Evolutionary conservation across 2,888 invertebrate genomes (phyloP).

Genomic region (Schrankia costaestrigalis): DNA sequence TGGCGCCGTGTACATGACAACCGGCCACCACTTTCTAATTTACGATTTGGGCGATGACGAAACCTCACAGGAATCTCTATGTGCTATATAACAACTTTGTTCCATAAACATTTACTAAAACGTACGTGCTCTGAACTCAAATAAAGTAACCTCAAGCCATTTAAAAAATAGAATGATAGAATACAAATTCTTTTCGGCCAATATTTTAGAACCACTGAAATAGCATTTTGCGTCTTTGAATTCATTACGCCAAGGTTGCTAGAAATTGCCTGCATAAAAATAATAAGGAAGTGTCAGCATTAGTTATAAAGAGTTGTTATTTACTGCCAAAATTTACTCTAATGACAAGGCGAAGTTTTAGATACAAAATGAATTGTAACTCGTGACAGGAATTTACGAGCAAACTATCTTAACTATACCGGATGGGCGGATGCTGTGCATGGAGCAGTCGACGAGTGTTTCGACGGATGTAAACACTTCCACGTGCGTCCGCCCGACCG

Average conservation of each 20-base stretch:
- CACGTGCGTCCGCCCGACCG: conserved; percentile 56
- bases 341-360: neutral
- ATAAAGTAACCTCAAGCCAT: neutral
- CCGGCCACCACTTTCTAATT: conserved; percentile 62
- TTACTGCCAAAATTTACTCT: conserved; percentile 11
- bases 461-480: conserved; percentile 71
- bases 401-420: conserved; percentile 25
- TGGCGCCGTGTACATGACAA: conserved; percentile 51
- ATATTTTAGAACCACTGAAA: conserved; percentile 13
- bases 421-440: conserved; percentile 46
- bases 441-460: conserved; percentile 32
- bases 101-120: conserved; percentile 1
- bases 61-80: conserved; percentile 20
- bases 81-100: conserved; percentile 7
- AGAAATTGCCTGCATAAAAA: conserved; percentile 12
- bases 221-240: conserved; percentile 20
- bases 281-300: conserved; percentile 26
- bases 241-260: conserved; percentile 22
- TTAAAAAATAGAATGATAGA: conserved; percentile 4
- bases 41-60: conserved; percentile 36
- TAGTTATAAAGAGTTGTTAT: conserved; percentile 9
- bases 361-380: conserved; percentile 3
- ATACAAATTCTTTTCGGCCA: conserved; percentile 2
- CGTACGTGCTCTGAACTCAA: neutral
- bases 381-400: conserved; percentile 25